Base-by-base conservation (phyloP, 2,888 invertebrate genomes). In the Amblyteles armatorius region DNA sequence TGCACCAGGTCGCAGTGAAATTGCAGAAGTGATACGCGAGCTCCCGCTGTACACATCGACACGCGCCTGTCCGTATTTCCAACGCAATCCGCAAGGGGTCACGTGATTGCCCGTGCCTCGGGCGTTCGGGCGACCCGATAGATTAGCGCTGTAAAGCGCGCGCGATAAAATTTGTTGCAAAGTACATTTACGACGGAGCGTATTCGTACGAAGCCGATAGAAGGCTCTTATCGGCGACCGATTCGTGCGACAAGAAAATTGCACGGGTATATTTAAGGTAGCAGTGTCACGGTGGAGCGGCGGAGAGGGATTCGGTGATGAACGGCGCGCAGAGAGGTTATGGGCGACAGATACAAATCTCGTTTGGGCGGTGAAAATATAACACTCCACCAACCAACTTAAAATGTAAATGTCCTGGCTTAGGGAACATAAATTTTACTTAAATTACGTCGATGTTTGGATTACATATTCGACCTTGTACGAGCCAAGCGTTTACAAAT, bases 91-190 rank as follows among this genome's bases (percentile, higher is more conserved):
- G 40, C 44, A n/a, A 29, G 79, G 4, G 57, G 11, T 86, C 84
- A 87, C 87, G 86, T 85, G 87, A 82, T 82, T 76, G 60, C 33
- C 29, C 19, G 72, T 22, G 57, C 22, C 57, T 57, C 57, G 57
- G 57, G 9, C 57, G 22, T 57, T 55, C 55, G 55, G 22, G 55
- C 55, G 19, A 9, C 26, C 5, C 57, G 19, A 57, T 26, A 57
- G 57, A 57, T 57, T 57, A 57, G 57, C 57, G 22, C 26, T 57
- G 22, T 11, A 57, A 57, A 22, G 57, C 57, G 57, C 26, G 57
- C 57, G 85, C 87, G 87, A 89, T 89, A 89, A 90, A 85, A 87
- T 87, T 85, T 85, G 83, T 83, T 76, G 86, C 83, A 86, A 89
- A 90, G 57, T 90, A 86, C 85, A 81, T 86, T 86, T 84, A 82